Base-by-base conservation (phyloP, 2,797 vertebrate species). In the Coilia nasus region DNA sequence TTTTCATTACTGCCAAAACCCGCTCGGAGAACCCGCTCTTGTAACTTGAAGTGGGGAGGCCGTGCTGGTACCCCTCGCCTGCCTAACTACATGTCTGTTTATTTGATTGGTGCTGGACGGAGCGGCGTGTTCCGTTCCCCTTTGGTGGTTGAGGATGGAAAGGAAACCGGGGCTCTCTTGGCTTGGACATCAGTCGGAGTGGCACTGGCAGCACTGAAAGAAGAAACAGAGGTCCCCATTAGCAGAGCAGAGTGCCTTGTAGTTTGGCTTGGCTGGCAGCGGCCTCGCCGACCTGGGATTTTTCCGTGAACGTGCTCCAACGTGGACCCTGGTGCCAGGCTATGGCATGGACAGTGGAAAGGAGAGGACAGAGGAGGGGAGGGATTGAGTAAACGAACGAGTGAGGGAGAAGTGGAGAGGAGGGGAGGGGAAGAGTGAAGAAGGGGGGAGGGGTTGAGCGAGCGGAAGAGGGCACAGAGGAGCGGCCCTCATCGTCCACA, bases 121-220 rank as follows among this genome's bases (percentile, higher is more conserved):
- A 83, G 59, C 44, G 44, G 0, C 86, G 75, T 35, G 15, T 90
- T 93, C 50, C 1, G 50, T 14, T 88, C 91, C 91, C 84, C 46
- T 90, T 88, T 89, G 86, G 89, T 83, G 67, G 87, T 84, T 86
- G 87, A 88, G 71, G 89, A 92, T 78, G 90, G 87, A 89, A 88
- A 90, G 89, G 91, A 88, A 86, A 87, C 89, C 88, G 90, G 90
- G 90, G 90, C 90, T 86, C 88, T 87, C 88, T 87, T 89, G 86
- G 90, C 89, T 71, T 23, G 0, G 86, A 87, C 92, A 93, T 93
- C 90, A 91, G 89, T 94, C 89, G 87, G 71, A 88, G 87, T 85
- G 90, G 91, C 88, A 91, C 90, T 91, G 91, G 89, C 89, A 87
- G 86, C 83, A 80, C 41, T 84, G 67, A 78, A 15, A 17, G 15